phyloP scores from a whole-genome alignment of 64 coral and sea anemone species.

The Montipora efflorescens region DNA sequence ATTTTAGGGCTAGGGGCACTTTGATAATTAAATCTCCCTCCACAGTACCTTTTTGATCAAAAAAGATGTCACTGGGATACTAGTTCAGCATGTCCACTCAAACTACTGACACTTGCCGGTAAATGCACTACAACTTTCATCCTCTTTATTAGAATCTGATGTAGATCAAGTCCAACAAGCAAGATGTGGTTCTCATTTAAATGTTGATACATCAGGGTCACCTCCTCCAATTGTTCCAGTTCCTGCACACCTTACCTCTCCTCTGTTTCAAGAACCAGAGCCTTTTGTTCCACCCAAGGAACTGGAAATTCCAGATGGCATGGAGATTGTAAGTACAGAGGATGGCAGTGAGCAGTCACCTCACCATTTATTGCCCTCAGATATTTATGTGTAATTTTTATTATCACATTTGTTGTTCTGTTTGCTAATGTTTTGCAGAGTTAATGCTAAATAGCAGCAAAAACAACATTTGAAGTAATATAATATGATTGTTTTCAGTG shows the following conservation, averaged over 20 bases:
- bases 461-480: not conserved
- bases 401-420: not conserved
- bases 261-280: conserved; percentile 47
- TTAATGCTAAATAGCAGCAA: not conserved
- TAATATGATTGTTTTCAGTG: too few relatives aligned
- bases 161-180: conserved; percentile 17
- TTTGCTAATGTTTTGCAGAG: not conserved
- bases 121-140: not conserved
- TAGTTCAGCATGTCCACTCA: too few relatives aligned
- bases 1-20: too few relatives aligned
- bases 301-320: conserved; percentile 78
- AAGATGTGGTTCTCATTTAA: not conserved
- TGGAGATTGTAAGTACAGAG: conserved; percentile 88
- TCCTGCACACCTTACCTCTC: not conserved
- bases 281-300: conserved; percentile 88
- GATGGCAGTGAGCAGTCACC: not conserved
- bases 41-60: too few relatives aligned
- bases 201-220: not conserved
- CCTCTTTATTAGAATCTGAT: not conserved
- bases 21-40: too few relatives aligned
- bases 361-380: not conserved
- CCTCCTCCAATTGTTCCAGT: not conserved
- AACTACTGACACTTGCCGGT: too few relatives aligned
- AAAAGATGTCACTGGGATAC: too few relatives aligned
- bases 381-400: not conserved